Base-by-base conservation (phyloP, 2,113 vertebrate species). In the Aphyosemion australe region DNA sequence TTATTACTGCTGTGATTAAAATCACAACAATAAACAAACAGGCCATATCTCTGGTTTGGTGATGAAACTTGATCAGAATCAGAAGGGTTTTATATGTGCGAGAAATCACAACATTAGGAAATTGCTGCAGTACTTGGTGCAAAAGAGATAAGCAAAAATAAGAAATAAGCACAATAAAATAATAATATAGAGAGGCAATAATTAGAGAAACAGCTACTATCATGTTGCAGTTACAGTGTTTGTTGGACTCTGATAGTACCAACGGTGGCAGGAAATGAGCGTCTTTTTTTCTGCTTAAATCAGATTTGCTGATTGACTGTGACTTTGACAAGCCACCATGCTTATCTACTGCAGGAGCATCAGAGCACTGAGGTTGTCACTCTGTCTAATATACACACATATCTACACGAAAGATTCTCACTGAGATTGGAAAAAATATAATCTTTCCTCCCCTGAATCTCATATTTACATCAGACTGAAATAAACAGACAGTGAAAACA, bases 271-370 rank as follows among this genome's bases (percentile, higher is more conserved):
- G 26, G 15, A 1, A 2, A 37, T 34, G 16, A 26, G 26, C 5
- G 26, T 26, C 26, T 26, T 26, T 54, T 37, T 55, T 54, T 4
- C 16, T 9, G 13, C 32, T 55, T 12, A 19, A 55, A 69, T 74
- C 50, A 14, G 31, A 67, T 56, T 26, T 46, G 3, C 15, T 65
- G 31, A 79, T 42, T 13, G 41, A 42, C 41, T 42, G 41, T 39
- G 37, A 39, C 37, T 3, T 4, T 56, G 31, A 43, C 12, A 31
- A 50, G 57, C 9, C 52, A 15, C 55, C 6, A 13, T 43, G 47
- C 47, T 67, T 54, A 59, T 71, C 51, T 47, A 10, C 20, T 12
- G 32, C 11, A 5, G 45, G 21, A 66, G 65, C 15, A 31, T 42
- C 54, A 20, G 31, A 46, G 51, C 8, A 12, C 46, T 53, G 42